A percentile compares a stretch with the other conserved stretches of the same genome.
Conservation (phyloP, 2,888 invertebrate genomes). For the Dryococelus australis region DNA sequence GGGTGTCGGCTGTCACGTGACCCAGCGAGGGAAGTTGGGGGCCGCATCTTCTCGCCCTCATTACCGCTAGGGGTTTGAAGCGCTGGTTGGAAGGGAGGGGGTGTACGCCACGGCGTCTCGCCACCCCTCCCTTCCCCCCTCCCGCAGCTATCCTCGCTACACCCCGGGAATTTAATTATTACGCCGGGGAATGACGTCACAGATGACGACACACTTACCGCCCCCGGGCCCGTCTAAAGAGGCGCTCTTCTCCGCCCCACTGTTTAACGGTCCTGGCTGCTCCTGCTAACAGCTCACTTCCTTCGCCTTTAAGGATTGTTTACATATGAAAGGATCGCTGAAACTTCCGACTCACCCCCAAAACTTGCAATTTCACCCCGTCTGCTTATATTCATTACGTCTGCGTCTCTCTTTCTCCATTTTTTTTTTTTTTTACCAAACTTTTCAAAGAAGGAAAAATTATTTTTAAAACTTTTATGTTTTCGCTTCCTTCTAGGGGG, state of each 20-base stretch:
- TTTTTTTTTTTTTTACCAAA: neutral
- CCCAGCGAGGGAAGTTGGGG: neutral
- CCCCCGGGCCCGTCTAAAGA: neutral
- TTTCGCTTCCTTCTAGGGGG: neutral
- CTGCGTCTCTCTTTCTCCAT: neutral
- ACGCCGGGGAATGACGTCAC: conserved; percentile 43
- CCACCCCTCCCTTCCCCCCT: neutral
- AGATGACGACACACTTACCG: conserved; percentile 39
- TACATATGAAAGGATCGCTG: neutral
- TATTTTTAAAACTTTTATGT: neutral
- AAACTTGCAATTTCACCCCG: neutral
- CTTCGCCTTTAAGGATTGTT: conserved; percentile 16
- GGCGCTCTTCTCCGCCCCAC: neutral
- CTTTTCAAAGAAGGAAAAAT: neutral
- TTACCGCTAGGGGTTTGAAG: neutral
- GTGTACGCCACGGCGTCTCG: neutral
- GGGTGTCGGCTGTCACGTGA: neutral
- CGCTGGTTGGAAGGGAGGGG: neutral
- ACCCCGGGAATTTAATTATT: conserved; percentile 43
- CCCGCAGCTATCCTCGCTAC: neutral
- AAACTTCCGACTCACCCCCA: neutral
- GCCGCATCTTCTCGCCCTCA: neutral
- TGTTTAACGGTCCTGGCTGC: conserved; percentile 20
- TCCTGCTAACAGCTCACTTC: neutral
- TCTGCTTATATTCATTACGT: neutral